phyloP scores from a whole-genome alignment of 2,797 vertebrate species.

The Hyperoplus immaculatus region DNA sequence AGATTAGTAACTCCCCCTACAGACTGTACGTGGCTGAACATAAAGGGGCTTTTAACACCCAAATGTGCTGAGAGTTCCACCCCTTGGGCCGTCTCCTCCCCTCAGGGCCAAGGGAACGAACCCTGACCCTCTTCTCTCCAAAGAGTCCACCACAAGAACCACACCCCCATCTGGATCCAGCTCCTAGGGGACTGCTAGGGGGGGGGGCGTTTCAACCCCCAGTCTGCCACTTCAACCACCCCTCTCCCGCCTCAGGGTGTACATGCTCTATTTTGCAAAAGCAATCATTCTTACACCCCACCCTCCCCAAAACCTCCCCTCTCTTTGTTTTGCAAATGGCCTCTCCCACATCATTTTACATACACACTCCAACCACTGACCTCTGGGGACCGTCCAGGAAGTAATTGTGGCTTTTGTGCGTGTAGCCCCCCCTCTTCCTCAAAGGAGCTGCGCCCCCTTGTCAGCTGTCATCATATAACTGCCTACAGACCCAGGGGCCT shows the following conservation, averaged over 20 bases:
- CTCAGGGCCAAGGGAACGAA: constrained; percentile 34
- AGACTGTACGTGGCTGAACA: constrained; percentile 12
- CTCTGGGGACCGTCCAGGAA: constrained; percentile 80
- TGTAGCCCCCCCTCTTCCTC: constrained; percentile 59
- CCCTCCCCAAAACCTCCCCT: constrained; percentile 25
- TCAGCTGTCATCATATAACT: constrained; percentile 85
- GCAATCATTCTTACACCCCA: constrained; percentile 66
- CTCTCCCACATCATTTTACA: constrained; percentile 83
- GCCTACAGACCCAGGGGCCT: constrained; percentile 77
- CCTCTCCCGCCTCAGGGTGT: constrained; percentile 65
- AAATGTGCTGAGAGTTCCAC: constrained; percentile 9
- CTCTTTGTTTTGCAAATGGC: constrained; percentile 83
- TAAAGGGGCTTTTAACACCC: constrained; percentile 16
- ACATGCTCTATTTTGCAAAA: constrained; percentile 75
- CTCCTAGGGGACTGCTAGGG: constrained; percentile 53
- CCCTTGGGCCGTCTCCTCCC: constrained; percentile 35
- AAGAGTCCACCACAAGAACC: constrained; percentile 66
- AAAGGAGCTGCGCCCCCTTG: constrained; percentile 76
- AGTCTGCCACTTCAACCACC: constrained; percentile 68
- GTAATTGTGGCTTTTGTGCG: constrained; percentile 81
- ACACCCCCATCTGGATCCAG: constrained; percentile 61
- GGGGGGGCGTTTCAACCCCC: constrained; percentile 52
- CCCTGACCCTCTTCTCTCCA: constrained; percentile 44
- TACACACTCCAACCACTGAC: constrained; percentile 77
- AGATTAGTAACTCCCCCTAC: not conserved